These are phyloP conservation scores for Holcopasites calliopsidis DNA, from an alignment of 1,140 invertebrate genomes.

Conservation along the genomic window DNA sequence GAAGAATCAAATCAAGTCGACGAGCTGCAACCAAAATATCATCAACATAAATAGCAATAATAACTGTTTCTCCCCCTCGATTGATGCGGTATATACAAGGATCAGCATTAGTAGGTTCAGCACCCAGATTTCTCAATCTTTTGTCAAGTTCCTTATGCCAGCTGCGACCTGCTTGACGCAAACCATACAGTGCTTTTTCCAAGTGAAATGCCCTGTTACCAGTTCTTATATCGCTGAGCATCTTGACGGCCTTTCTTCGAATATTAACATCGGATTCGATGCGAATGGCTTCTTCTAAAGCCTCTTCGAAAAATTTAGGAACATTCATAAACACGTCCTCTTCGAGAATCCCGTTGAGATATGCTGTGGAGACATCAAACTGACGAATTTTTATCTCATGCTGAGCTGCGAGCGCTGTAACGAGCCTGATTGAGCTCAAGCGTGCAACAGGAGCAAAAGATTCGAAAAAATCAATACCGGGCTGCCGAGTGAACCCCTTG, in stretches of 20 bases:
- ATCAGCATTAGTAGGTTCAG: background rate
- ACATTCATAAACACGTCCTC: slow-evolving; percentile 13
- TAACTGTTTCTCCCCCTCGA: background rate
- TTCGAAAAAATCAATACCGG: background rate
- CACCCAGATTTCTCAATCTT: background rate
- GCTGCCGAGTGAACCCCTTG: background rate
- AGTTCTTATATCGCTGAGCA: background rate
- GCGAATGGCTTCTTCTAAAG: background rate
- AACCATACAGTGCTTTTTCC: slow-evolving; percentile 13
- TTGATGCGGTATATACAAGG: background rate
- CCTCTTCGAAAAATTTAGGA: background rate
- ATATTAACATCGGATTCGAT: background rate
- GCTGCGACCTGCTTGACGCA: background rate
- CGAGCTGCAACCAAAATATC: background rate
- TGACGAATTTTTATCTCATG: background rate
- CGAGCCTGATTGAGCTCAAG: background rate
- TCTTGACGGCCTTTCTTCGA: background rate
- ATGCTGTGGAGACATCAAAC: slow-evolving; percentile 11
- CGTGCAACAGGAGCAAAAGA: too few relatives aligned
- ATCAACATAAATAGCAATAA: background rate
- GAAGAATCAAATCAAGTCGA: background rate
- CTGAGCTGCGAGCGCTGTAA: background rate
- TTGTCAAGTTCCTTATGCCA: slow-evolving; percentile 8
- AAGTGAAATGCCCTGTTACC: background rate
- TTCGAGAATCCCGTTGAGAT: slow-evolving; percentile 6